Conservation (phyloP, 2,797 vertebrate genomes). For the Pampus argenteus region DNA sequence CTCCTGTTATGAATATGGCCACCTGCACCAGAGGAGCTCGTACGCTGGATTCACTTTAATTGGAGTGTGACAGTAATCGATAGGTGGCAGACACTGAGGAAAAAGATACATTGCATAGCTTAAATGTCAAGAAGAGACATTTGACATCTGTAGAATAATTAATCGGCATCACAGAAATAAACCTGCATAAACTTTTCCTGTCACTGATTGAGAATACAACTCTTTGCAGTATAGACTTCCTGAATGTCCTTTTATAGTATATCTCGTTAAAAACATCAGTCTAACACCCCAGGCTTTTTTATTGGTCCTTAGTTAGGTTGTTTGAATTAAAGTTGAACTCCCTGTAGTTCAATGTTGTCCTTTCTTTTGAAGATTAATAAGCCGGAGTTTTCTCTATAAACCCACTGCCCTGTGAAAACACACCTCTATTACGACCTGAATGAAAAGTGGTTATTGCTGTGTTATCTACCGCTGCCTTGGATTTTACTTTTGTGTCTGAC, state of each 20-base stretch:
- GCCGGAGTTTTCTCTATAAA: conserved; percentile 32
- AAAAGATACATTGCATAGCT: conserved; percentile 57
- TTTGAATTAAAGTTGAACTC: conserved; percentile 10
- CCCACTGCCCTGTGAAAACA: conserved; percentile 19
- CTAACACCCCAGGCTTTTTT: conserved; percentile 4
- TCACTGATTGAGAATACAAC: not conserved
- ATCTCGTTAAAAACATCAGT: not conserved
- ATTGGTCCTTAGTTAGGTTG: not conserved
- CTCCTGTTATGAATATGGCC: conserved; percentile 20
- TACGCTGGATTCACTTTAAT: conserved; percentile 57
- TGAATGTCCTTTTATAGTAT: not conserved
- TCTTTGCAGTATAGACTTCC: not conserved
- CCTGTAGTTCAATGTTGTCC: conserved; percentile 13
- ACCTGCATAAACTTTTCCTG: too few species aligned
- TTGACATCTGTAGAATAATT: conserved; percentile 44
- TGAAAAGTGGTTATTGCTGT: conserved; percentile 29
- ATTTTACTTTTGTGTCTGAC: conserved; percentile 43
- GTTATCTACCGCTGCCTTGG: conserved; percentile 26
- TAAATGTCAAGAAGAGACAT: conserved; percentile 74
- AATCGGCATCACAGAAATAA: conserved; percentile 1
- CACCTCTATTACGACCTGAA: conserved; percentile 29
- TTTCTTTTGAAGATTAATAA: conserved; percentile 38
- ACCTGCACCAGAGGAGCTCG: conserved; percentile 30
- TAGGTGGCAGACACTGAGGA: conserved; percentile 52
- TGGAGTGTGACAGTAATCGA: conserved; percentile 64